Percentiles rank a stretch among this genome's conserved stretches.
Conservation (phyloP, 2,113 vertebrate species). For the Pygoscelis antarcticus region DNA sequence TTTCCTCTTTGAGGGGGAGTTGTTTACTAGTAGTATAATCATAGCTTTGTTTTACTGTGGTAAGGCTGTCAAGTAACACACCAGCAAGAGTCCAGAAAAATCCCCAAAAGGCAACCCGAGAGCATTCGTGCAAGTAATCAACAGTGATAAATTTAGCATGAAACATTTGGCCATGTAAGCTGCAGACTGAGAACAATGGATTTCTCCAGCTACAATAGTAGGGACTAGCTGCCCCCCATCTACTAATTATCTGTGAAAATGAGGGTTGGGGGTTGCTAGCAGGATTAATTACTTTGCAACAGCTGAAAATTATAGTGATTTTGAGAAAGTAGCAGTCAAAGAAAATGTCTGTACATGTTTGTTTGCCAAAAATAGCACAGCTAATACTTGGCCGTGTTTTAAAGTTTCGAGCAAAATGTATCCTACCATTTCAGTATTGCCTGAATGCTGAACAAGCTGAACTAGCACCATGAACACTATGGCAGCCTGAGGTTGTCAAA, state of each 20-base stretch:
- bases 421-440: neutral
- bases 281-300: constrained; percentile 50
- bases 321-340: constrained; percentile 23
- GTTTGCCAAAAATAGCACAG: constrained; percentile 23
- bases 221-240: neutral
- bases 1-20: neutral
- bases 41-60: neutral
- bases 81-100: constrained; percentile 11
- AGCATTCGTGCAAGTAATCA: constrained; percentile 23
- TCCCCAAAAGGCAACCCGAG: neutral
- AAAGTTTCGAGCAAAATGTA: neutral
- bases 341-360: neutral
- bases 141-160: constrained; percentile 36
- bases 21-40: neutral
- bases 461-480: neutral
- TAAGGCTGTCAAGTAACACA: neutral
- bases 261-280: constrained; percentile 7
- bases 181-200: constrained; percentile 25
- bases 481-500: neutral
- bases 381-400: neutral
- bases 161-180: constrained; percentile 11
- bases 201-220: neutral
- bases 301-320: constrained; percentile 39
- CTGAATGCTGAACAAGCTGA: neutral
- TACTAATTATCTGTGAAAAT: constrained; percentile 39